A percentile compares a stretch with the other conserved stretches of the same genome.
These are phyloP conservation scores for Stomatorhinus walkeri DNA, from an alignment of 2,797 vertebrate genomes.

Conservation along the genomic window DNA sequence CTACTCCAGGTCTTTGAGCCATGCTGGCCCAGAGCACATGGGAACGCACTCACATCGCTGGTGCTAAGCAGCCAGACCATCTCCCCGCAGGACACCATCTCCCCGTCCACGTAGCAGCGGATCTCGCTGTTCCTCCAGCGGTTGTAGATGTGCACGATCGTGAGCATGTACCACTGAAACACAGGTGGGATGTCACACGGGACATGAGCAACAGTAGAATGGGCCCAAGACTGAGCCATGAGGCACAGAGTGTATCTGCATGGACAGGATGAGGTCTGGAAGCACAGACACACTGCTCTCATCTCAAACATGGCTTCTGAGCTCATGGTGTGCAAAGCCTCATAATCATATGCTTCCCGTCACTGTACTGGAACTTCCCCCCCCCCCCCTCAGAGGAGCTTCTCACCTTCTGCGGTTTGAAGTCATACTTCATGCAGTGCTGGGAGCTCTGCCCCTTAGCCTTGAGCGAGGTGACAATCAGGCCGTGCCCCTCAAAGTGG, in stretches of 20 bases:
- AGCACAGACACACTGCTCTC: not conserved
- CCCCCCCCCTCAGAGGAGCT: slow-evolving; percentile 43
- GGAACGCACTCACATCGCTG: slow-evolving; percentile 61
- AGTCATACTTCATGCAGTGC: slow-evolving; percentile 96
- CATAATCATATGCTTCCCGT: not conserved
- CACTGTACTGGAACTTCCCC: not conserved
- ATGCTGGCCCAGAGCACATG: not conserved
- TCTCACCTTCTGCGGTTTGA: slow-evolving; percentile 91
- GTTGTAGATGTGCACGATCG: slow-evolving; percentile 95
- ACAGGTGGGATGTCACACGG: not conserved
- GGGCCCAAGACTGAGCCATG: not conserved
- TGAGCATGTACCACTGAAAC: slow-evolving; percentile 96
- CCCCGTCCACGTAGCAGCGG: slow-evolving; percentile 80
- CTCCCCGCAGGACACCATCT: slow-evolving; percentile 69
- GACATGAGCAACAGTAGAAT: not conserved
- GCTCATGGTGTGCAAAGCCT: not conserved
- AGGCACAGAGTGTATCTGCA: not conserved
- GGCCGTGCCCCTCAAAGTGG: slow-evolving; percentile 91
- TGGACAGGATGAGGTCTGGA: not conserved
- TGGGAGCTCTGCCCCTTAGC: slow-evolving; percentile 98
- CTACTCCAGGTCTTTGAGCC: not conserved
- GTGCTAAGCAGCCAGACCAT: slow-evolving; percentile 74
- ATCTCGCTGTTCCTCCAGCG: slow-evolving; percentile 99
- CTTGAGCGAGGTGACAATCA: slow-evolving; percentile 93
- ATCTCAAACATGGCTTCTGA: not conserved